Conservation (phyloP, 1,140 invertebrate genomes). For the Phocides pigmalion region DNA sequence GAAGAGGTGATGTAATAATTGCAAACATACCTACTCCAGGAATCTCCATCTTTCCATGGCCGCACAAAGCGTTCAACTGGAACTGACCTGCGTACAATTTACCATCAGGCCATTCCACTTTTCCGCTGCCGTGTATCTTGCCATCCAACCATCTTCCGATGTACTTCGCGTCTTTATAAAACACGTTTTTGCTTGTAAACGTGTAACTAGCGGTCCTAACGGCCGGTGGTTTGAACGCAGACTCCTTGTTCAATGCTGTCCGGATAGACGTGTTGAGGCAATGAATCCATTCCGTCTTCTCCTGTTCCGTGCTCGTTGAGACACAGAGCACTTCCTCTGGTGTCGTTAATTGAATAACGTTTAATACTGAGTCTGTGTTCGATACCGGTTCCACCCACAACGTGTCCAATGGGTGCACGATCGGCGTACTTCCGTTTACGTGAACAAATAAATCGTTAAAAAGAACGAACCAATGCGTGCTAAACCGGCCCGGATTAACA, state of each 20-base stretch:
- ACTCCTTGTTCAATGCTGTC: constrained; percentile 82
- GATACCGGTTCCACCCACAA: constrained; percentile 90
- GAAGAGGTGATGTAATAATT: no score
- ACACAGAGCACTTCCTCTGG: constrained; percentile 92
- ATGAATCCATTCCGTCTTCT: constrained; percentile 92
- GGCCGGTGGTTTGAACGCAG: constrained; percentile 86
- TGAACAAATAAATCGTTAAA: constrained; percentile 91
- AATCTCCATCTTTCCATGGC: constrained; percentile 89
- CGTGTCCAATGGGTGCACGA: constrained; percentile 88
- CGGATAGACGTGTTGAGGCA: constrained; percentile 87
- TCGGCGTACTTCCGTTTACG: constrained; percentile 85
- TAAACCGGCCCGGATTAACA: constrained; percentile 87
- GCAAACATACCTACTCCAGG: constrained; percentile 81
- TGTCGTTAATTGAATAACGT: constrained; percentile 88
- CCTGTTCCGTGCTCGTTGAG: constrained; percentile 86
- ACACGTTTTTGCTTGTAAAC: constrained; percentile 88
- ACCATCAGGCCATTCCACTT: constrained; percentile 92
- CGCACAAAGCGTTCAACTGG: constrained; percentile 89
- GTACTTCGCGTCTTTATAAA: constrained; percentile 92
- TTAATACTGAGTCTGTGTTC: constrained; percentile 83
- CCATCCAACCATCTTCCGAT: constrained; percentile 90
- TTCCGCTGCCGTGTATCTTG: constrained; percentile 92
- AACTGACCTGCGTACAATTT: constrained; percentile 92
- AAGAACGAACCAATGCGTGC: constrained; percentile 90
- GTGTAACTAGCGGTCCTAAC: constrained; percentile 88